Conservation (phyloP, 2,888 invertebrate species). For the Pyrrhia umbra region DNA sequence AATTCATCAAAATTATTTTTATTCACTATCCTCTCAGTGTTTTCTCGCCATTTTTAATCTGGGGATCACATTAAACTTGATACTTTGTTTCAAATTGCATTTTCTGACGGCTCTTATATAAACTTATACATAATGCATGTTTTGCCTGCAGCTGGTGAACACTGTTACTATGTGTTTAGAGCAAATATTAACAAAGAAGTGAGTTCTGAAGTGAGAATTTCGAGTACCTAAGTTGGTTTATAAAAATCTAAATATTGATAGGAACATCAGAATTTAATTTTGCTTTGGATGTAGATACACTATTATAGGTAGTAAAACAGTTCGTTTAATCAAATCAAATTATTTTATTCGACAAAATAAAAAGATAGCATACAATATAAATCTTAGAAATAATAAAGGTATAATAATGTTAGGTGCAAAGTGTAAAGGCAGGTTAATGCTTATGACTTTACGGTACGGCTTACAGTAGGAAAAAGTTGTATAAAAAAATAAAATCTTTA, state of each 20-base stretch:
- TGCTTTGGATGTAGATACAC: no score
- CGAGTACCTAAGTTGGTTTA: constrained; percentile 7
- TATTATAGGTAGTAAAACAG: no score
- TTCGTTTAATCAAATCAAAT: no score
- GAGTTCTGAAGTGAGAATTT: constrained; percentile 3
- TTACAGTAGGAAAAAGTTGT: no score
- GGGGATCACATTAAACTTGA: constrained; percentile 87
- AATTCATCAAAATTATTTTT: constrained; percentile 64
- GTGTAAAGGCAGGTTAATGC: no score
- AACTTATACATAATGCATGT: constrained; percentile 89
- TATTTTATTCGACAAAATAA: no score
- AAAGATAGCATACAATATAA: no score
- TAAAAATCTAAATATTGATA: not conserved
- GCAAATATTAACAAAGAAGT: not conserved
- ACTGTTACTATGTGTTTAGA: constrained; percentile 66
- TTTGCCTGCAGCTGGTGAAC: constrained; percentile 80
- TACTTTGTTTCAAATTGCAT: constrained; percentile 90
- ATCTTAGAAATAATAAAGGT: no score
- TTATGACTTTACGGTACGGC: no score
- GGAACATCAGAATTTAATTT: no score
- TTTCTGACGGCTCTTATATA: constrained; percentile 85
- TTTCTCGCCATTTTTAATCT: constrained; percentile 83
- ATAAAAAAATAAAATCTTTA: no score
- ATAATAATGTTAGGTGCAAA: no score
- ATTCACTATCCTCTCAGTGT: constrained; percentile 58